These are phyloP conservation scores for Strongylocentrotus purpuratus DNA, from an alignment of 35 echinoderm and acorn worm genomes.

Conservation along the genomic window DNA sequence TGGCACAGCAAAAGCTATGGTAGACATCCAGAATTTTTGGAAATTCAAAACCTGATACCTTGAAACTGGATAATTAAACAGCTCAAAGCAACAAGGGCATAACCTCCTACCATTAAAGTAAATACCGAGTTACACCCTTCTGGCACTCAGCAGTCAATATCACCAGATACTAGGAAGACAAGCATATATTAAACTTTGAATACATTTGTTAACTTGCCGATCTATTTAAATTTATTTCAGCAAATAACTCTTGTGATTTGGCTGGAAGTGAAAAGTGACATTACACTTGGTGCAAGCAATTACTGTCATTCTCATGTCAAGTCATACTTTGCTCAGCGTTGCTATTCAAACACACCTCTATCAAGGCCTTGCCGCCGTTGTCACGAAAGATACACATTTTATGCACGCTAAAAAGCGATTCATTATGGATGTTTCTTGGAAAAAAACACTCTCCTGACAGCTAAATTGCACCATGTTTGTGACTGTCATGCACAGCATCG, in stretches of 20 bases:
- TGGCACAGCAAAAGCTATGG: too few relatives aligned
- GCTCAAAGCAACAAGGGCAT: too few relatives aligned
- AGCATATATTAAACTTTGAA: neutral
- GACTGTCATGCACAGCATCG: neutral
- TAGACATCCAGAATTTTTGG: too few relatives aligned
- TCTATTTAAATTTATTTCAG: neutral
- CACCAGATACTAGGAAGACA: neutral
- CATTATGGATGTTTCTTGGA: neutral
- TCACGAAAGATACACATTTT: neutral
- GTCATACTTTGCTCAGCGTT: neutral
- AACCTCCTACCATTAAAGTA: too few relatives aligned
- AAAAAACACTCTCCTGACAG: neutral
- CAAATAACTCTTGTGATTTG: neutral
- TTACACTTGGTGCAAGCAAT: neutral
- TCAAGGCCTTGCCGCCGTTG: neutral
- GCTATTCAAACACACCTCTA: neutral
- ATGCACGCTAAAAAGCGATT: neutral
- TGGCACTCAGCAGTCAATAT: neutral
- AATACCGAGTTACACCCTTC: too few relatives aligned
- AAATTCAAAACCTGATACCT: too few relatives aligned
- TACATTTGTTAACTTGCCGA: neutral
- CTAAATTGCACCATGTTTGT: neutral
- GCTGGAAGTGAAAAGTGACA: neutral
- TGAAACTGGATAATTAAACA: too few relatives aligned
- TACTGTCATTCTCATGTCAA: neutral